A percentile compares a stretch with the other conserved stretches of the same genome.
Evolutionary conservation across 2,888 invertebrate genomes (phyloP).

Genomic region (Hololepta plana): DNA sequence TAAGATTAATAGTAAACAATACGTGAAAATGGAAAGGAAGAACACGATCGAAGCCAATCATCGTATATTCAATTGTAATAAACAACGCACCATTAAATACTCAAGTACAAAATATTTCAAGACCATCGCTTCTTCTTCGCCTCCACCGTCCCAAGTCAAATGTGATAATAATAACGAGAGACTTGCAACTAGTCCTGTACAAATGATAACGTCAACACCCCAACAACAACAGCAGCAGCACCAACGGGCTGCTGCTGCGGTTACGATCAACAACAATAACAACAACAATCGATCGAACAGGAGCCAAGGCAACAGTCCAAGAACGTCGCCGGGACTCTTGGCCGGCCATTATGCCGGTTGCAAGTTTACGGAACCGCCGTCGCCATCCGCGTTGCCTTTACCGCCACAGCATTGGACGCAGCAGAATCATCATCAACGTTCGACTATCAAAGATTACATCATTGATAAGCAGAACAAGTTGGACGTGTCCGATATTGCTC

Average conservation of each 20-base stretch:
- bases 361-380: constrained; percentile 51
- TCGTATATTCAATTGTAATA: no score
- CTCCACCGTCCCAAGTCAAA: no score
- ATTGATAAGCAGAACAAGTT: no score
- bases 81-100: constrained; percentile 4
- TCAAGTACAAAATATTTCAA: constrained; percentile 12
- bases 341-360: constrained; percentile 44
- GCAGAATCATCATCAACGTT: constrained; percentile 29
- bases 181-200: no score
- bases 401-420: constrained; percentile 58
- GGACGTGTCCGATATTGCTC: constrained; percentile 18
- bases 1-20: constrained; percentile 4
- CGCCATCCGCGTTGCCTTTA: constrained; percentile 50
- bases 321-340: constrained; percentile 22
- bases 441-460: no score
- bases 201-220: no score
- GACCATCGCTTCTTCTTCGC: constrained; percentile 11
- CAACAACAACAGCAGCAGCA: no score
- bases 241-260: no score
- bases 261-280: no score
- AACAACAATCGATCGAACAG: no score
- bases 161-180: no score
- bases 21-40: constrained; percentile 20
- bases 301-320: constrained; percentile 12
- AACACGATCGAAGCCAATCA: no score